Conservation (phyloP, 1,140 invertebrate species). For the Chymomyza costata region DNA sequence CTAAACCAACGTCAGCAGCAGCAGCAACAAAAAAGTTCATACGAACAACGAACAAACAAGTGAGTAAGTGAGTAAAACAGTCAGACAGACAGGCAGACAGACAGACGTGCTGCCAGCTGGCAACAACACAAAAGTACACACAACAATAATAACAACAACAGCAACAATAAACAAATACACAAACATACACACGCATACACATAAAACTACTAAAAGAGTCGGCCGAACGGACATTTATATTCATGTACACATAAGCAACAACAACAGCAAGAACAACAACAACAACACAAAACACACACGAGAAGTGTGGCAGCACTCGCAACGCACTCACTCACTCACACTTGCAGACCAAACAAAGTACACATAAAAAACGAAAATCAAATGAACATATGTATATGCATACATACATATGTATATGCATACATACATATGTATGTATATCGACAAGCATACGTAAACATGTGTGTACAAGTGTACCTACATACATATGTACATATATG, state of each 20-base stretch:
- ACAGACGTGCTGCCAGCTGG: conserved; percentile 24
- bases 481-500: neutral
- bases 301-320: conserved; percentile 32
- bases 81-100: conserved; percentile 25
- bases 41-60: no score
- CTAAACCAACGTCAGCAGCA: conserved; percentile 55
- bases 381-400: conserved; percentile 69
- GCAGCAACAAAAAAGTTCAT: conserved; percentile 37
- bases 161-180: conserved; percentile 23
- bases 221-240: conserved; percentile 55
- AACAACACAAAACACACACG: no score
- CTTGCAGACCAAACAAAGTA: conserved; percentile 22
- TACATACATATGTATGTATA: conserved; percentile 6
- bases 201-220: conserved; percentile 42
- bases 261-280: conserved; percentile 41
- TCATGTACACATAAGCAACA: conserved; percentile 54
- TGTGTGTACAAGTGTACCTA: conserved; percentile 38
- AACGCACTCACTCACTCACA: conserved; percentile 27
- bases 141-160: conserved; percentile 56
- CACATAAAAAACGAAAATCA: conserved; percentile 63
- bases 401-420: conserved; percentile 18
- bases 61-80: conserved; percentile 11
- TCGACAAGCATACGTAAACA: conserved; percentile 19
- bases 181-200: conserved; percentile 42
- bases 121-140: conserved; percentile 64